phyloP scores from a whole-genome alignment of 2,797 vertebrate genomes.

The Pristis pectinata region DNA sequence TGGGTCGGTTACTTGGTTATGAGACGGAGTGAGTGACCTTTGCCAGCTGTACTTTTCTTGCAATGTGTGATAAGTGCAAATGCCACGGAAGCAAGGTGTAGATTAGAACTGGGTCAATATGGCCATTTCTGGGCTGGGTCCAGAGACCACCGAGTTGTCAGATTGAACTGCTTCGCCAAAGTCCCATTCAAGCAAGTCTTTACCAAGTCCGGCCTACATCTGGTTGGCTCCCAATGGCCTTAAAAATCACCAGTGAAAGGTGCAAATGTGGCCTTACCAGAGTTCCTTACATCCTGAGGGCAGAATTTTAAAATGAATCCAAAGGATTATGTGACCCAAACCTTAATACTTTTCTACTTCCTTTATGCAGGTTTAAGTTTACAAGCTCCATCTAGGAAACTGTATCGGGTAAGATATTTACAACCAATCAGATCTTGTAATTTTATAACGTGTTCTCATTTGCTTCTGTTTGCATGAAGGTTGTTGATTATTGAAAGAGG shows the following conservation, averaged over 20 bases:
- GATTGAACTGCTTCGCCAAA: background rate
- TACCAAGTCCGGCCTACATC: background rate
- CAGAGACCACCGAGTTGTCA: background rate
- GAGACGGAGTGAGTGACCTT: background rate
- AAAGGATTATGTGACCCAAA: background rate
- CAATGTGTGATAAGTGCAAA: background rate
- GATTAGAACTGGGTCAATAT: background rate
- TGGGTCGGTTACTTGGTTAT: background rate
- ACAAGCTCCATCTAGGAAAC: constrained; percentile 46
- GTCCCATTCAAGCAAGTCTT: background rate
- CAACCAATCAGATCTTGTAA: background rate
- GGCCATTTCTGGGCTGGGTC: background rate
- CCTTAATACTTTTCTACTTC: background rate
- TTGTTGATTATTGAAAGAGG: background rate
- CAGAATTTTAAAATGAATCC: background rate
- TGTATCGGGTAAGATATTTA: constrained; percentile 50
- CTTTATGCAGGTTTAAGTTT: constrained; percentile 60
- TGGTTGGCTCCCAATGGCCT: background rate
- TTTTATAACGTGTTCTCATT: background rate
- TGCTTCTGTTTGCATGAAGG: background rate
- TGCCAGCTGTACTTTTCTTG: background rate
- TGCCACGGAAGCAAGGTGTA: background rate
- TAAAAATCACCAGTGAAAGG: background rate
- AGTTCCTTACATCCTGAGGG: background rate
- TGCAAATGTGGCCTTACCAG: no score